Conservation (phyloP, 2,888 invertebrate genomes). For the Mimas tiliae region DNA sequence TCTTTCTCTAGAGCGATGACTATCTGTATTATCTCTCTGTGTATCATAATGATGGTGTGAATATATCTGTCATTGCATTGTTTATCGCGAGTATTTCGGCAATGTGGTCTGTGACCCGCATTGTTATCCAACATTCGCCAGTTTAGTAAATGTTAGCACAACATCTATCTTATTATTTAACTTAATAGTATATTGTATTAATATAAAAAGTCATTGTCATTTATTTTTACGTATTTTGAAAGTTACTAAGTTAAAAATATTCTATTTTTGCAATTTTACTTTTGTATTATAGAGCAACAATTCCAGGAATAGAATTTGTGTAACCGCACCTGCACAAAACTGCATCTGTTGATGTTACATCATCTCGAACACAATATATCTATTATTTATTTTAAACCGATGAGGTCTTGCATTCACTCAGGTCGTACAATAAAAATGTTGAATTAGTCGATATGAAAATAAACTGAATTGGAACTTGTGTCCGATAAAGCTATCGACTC, state of each 20-base stretch:
- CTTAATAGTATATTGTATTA: neutral
- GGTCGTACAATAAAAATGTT: too few relatives aligned
- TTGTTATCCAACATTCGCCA: neutral
- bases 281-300: too few relatives aligned
- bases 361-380: too few relatives aligned
- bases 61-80: neutral
- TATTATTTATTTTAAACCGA: too few relatives aligned
- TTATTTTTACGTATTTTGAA: neutral
- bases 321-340: too few relatives aligned
- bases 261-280: neutral
- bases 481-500: too few relatives aligned
- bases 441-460: too few relatives aligned
- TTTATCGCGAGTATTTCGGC: conserved; percentile 5
- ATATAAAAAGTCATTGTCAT: neutral
- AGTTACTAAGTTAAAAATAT: neutral
- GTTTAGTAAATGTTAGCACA: conserved; percentile 4
- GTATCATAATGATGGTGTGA: neutral
- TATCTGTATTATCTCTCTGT: neutral
- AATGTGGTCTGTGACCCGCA: neutral
- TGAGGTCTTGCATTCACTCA: too few relatives aligned
- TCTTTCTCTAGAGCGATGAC: neutral
- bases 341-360: too few relatives aligned
- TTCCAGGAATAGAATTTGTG: too few relatives aligned
- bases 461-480: too few relatives aligned
- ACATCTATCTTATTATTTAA: neutral